Percentiles rank a stretch among this genome's conserved stretches.
phyloP scores from a whole-genome alignment of 2,797 vertebrate genomes.

The Synanceia verrucosa region DNA sequence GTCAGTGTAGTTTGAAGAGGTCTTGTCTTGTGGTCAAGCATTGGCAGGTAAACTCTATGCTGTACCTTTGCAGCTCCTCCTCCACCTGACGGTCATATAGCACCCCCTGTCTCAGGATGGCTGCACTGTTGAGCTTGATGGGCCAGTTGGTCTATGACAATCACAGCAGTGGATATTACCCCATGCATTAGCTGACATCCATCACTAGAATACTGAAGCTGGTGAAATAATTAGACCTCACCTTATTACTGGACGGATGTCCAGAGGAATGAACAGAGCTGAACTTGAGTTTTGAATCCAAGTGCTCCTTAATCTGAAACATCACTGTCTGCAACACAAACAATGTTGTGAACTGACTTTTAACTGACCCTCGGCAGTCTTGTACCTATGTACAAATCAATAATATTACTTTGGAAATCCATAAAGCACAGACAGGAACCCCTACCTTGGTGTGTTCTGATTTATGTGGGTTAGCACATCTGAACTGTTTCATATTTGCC shows the following conservation, averaged over 20 bases:
- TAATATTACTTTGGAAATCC: background rate
- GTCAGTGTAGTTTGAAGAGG: too few species aligned
- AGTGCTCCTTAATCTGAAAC: constrained; percentile 72
- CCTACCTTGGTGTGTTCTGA: constrained; percentile 74
- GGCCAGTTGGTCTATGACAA: constrained; percentile 79
- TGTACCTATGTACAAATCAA: background rate
- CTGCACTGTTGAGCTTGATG: constrained; percentile 89
- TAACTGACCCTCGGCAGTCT: background rate
- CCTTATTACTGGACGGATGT: constrained; percentile 65
- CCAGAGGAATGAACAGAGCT: constrained; percentile 56
- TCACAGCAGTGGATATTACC: background rate
- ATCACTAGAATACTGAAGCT: background rate
- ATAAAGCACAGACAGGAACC: background rate
- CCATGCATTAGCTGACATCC: background rate
- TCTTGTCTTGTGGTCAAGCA: background rate
- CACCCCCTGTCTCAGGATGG: constrained; percentile 88
- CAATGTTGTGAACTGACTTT: background rate
- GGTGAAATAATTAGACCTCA: background rate
- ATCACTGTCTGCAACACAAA: constrained; percentile 68
- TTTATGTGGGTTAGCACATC: constrained; percentile 81
- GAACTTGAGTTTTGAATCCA: constrained; percentile 74
- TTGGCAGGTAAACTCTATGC: background rate
- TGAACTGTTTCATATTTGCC: constrained; percentile 83
- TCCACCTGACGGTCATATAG: constrained; percentile 87
- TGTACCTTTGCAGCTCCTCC: constrained; percentile 87